Evolutionary conservation across 2,888 invertebrate genomes (phyloP).

Genomic region (Lasioglossum oenotherae): DNA sequence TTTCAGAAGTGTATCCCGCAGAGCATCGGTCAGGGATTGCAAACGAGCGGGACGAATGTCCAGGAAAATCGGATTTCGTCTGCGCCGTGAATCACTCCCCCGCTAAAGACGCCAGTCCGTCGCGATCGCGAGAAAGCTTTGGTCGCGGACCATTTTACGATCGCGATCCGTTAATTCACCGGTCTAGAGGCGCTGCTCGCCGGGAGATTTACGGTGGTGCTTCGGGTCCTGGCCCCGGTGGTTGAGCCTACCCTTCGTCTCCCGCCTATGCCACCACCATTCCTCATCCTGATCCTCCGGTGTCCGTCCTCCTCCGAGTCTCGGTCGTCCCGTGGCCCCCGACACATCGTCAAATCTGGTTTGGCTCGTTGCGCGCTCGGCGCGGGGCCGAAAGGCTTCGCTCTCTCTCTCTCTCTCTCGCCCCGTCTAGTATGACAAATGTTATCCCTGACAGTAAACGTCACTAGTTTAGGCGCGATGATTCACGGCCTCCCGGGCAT

Average conservation of each 20-base stretch:
- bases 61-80: conserved; percentile 53
- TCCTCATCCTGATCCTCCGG: conserved; percentile 15
- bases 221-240: conserved; percentile 59
- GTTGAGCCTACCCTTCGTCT: conserved; percentile 49
- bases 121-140: conserved; percentile 35
- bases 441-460: conserved; percentile 82
- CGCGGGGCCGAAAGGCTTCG: conserved; percentile 43
- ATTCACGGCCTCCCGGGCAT: conserved; percentile 76
- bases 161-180: conserved; percentile 75
- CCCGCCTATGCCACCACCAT: not conserved
- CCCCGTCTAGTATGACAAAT: conserved; percentile 80
- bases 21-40: not conserved
- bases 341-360: conserved; percentile 46
- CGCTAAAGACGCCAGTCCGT: conserved; percentile 24
- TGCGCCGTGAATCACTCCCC: conserved; percentile 50
- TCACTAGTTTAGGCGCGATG: conserved; percentile 81
- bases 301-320: not conserved
- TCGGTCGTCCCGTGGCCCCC: conserved; percentile 27
- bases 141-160: conserved; percentile 66
- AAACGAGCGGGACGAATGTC: conserved; percentile 45
- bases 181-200: conserved; percentile 61
- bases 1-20: conserved; percentile 2
- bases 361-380: conserved; percentile 54
- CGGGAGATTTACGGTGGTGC: conserved; percentile 77
- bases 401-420: not conserved